Percentiles rank a stretch among this genome's conserved stretches.
These are phyloP conservation scores for Iphiclides podalirius DNA, from an alignment of 2,888 invertebrate genomes.

Conservation along the genomic window DNA sequence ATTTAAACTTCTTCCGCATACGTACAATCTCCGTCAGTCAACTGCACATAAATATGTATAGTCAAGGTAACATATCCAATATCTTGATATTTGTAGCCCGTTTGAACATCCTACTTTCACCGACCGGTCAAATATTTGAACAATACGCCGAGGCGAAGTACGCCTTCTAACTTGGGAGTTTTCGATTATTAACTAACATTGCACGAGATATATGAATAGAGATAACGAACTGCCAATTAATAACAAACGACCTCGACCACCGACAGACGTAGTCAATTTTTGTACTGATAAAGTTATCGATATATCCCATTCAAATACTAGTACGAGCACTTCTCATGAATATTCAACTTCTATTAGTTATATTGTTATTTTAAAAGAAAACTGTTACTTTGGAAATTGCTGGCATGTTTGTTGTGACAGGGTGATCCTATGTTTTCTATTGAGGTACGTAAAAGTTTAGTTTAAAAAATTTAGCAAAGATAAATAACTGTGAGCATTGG, in stretches of 20 bases:
- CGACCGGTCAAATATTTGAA: neutral
- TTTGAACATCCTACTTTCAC: neutral
- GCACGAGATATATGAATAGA: constrained; percentile 15
- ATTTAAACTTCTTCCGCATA: too few species aligned
- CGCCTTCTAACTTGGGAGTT: neutral
- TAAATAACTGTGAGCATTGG: too few species aligned
- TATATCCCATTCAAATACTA: constrained; percentile 1
- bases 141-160: neutral
- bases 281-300: constrained; percentile 18
- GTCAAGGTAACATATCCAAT: too few species aligned
- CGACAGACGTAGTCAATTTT: constrained; percentile 29
- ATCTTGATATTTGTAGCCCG: too few species aligned
- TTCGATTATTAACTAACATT: constrained; percentile 1
- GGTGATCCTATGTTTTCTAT: constrained; percentile 25
- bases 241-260: constrained; percentile 32
- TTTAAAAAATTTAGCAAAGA: too few species aligned
- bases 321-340: neutral
- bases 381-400: constrained; percentile 4
- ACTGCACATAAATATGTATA: too few species aligned
- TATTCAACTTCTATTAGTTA: constrained; percentile 2
- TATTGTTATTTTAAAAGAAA: constrained; percentile 1
- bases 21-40: too few species aligned
- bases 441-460: constrained; percentile 31
- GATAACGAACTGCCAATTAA: constrained; percentile 26
- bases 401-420: constrained; percentile 14